phyloP scores from a whole-genome alignment of 2,888 invertebrate genomes.

The Imbricaverruca yamaguchii region DNA sequence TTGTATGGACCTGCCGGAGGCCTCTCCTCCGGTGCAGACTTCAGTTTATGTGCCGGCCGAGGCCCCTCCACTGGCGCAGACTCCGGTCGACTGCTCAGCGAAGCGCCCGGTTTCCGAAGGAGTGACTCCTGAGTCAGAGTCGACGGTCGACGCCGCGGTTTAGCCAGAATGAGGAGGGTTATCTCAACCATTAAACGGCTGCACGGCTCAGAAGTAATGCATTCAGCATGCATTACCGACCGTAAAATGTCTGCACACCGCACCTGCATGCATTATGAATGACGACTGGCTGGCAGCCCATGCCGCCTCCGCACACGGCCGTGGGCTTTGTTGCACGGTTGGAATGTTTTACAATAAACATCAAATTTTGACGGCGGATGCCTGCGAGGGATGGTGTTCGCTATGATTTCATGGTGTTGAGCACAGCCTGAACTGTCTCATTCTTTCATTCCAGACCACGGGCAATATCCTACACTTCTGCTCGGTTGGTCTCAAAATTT shows the following conservation, averaged over 20 bases:
- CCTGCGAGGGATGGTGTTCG: background rate
- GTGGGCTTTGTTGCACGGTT: background rate
- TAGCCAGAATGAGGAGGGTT: background rate
- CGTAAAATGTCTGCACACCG: background rate
- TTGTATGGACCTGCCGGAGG: slow-evolving; percentile 50
- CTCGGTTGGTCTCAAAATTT: slow-evolving; percentile 84
- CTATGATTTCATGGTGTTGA: background rate
- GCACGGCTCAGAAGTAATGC: background rate
- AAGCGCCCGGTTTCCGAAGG: slow-evolving; percentile 79
- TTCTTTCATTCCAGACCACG: slow-evolving; percentile 52
- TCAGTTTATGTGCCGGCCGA: too few relatives aligned
- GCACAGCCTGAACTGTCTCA: background rate
- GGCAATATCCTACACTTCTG: slow-evolving; percentile 89
- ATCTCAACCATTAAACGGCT: background rate
- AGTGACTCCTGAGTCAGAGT: background rate
- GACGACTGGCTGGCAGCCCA: background rate
- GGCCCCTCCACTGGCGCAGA: too few relatives aligned
- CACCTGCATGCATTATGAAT: background rate
- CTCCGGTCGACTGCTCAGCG: slow-evolving; percentile 43
- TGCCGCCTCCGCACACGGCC: background rate
- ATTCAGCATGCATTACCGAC: background rate
- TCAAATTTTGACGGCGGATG: background rate
- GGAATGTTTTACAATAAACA: too few relatives aligned
- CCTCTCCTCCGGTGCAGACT: too few relatives aligned
- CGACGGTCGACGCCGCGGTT: background rate